Conservation (phyloP, 2,888 invertebrate genomes). For the Calliopum simillimum region DNA sequence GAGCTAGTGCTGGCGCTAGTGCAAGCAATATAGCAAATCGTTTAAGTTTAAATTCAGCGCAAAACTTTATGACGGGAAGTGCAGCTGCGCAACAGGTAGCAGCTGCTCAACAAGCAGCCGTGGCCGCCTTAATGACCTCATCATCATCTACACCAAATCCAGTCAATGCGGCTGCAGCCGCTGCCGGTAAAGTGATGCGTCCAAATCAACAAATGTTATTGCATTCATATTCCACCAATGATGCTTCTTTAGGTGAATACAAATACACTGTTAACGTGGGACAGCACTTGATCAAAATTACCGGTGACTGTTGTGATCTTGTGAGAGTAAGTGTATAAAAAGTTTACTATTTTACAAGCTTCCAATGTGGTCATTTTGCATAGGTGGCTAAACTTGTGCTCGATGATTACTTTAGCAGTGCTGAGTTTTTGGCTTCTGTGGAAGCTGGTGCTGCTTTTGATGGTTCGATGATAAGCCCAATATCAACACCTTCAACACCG, state of each 20-base stretch:
- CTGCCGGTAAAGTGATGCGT: constrained; percentile 64
- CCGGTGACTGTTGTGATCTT: constrained; percentile 85
- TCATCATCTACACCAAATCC: constrained; percentile 53
- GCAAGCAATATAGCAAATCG: constrained; percentile 57
- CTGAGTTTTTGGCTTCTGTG: constrained; percentile 66
- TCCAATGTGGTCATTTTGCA: constrained; percentile 32
- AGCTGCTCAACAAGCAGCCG: constrained; percentile 48
- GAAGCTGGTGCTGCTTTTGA: constrained; percentile 67
- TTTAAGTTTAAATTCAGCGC: constrained; percentile 63
- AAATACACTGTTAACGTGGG: constrained; percentile 89
- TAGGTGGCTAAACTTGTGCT: constrained; percentile 89
- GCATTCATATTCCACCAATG: constrained; percentile 86
- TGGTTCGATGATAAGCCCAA: constrained; percentile 62
- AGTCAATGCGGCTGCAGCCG: constrained; percentile 53
- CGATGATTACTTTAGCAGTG: constrained; percentile 82
- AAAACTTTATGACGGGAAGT: constrained; percentile 63
- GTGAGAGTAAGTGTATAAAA: constrained; percentile 76
- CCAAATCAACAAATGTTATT: constrained; percentile 70
- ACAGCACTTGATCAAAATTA: constrained; percentile 85
- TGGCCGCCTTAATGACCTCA: constrained; percentile 41
- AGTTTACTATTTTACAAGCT: background rate
- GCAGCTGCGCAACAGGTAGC: constrained; percentile 56
- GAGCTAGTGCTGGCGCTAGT: constrained; percentile 52
- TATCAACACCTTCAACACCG: constrained; percentile 63
- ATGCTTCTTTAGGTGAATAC: constrained; percentile 87